These are phyloP conservation scores for Malthinus flaveolus DNA, from an alignment of 2,888 invertebrate species.

Conservation along the genomic window DNA sequence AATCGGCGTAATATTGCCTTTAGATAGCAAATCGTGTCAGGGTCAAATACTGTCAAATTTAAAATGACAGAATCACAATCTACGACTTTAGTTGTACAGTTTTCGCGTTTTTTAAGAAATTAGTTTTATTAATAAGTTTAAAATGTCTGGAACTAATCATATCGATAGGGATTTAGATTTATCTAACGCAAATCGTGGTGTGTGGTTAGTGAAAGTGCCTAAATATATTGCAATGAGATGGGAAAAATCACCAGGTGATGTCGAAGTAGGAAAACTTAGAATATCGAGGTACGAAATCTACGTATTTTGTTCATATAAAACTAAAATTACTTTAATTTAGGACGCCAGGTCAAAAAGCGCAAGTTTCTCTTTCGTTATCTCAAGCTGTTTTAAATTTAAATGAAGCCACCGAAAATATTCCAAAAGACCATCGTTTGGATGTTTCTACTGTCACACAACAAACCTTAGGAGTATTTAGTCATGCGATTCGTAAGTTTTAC, in stretches of 20 bases:
- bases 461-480: constrained; percentile 90
- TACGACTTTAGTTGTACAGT: too few species aligned
- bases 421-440: constrained; percentile 89
- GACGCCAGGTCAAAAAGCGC: constrained; percentile 76
- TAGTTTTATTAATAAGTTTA: too few species aligned
- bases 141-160: constrained; percentile 51
- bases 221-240: constrained; percentile 95
- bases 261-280: constrained; percentile 91
- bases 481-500: constrained; percentile 67
- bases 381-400: constrained; percentile 78
- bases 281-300: constrained; percentile 69
- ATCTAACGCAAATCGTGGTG: constrained; percentile 85
- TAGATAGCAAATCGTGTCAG: too few species aligned
- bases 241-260: constrained; percentile 88
- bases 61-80: too few species aligned
- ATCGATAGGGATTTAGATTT: constrained; percentile 83
- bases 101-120: too few species aligned
- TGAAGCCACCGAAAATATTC: constrained; percentile 79
- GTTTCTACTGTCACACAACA: constrained; percentile 90
- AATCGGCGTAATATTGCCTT: too few species aligned
- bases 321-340: constrained; percentile 45
- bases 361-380: constrained; percentile 84
- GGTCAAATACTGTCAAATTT: too few species aligned
- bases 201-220: constrained; percentile 96
- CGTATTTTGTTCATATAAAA: neutral